phyloP scores from a whole-genome alignment of 2,888 invertebrate genomes.

The Bhutanitis thaidina region DNA sequence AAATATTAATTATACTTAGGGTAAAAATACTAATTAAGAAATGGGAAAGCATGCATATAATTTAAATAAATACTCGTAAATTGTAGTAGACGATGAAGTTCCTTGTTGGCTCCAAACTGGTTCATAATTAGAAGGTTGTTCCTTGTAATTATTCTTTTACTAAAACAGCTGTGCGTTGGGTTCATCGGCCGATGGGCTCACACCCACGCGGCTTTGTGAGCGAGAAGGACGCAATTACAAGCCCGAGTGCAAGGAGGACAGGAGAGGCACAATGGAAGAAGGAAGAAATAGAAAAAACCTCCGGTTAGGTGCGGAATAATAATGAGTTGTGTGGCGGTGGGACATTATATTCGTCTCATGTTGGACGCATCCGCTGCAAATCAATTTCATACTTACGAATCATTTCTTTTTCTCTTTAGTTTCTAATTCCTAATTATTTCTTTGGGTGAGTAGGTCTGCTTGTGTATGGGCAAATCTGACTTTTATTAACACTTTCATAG shows the following conservation, averaged over 20 bases:
- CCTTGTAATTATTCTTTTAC: conserved; percentile 39
- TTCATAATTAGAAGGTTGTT: conserved; percentile 32
- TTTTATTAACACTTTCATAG: no score
- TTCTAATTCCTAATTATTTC: background rate
- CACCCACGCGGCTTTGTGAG: conserved; percentile 43
- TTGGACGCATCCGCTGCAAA: background rate
- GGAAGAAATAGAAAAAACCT: conserved; percentile 42
- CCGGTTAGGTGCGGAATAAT: conserved; percentile 40
- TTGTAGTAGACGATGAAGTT: background rate
- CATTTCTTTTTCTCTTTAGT: background rate
- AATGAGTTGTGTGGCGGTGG: conserved; percentile 34
- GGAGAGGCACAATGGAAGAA: conserved; percentile 34
- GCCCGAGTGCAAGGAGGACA: conserved; percentile 30
- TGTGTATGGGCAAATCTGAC: no score
- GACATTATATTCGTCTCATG: background rate
- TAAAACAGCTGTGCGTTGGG: conserved; percentile 57
- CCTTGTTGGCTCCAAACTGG: conserved; percentile 9
- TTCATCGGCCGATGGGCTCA: conserved; percentile 51
- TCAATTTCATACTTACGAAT: background rate
- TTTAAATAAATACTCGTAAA: background rate
- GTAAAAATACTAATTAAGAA: background rate
- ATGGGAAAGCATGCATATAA: background rate
- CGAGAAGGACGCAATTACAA: conserved; percentile 33
- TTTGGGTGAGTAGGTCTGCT: background rate
- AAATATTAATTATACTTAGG: no score